Evolutionary conservation across 37 sponge, comb jelly and placozoan genomes (phyloP), one percentile per base, ranked within the genome.

Genomic region (Aplysina aerophoba): DNA sequence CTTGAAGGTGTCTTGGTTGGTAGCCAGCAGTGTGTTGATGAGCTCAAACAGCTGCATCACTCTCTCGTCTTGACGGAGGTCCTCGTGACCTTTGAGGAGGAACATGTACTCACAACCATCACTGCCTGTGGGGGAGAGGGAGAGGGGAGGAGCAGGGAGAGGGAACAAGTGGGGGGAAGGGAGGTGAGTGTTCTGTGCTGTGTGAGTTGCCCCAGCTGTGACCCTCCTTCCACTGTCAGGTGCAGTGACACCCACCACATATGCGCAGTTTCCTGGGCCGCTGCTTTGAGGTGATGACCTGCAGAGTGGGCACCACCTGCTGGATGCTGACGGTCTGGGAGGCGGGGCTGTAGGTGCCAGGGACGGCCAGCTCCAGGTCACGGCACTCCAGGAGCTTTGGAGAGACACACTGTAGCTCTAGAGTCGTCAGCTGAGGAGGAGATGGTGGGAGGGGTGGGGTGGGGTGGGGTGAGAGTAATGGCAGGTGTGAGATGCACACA

Each of bases 31-130:
- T 28, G 99, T 96, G 87, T 98, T 98, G 25, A 98, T 95, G 25
- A 98, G 91, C 15, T 95, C 99, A 91, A 98, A 98, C 73, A 98
- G 87, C 90, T 98, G 99, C 99, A 98, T 98, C 21, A 96, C 99
- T 41, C 99, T 78, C 84, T 94, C 99, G 41, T 98, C 99, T 82
- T 98, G 99, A 28, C 99, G 55, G 38, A 98, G 84, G 81, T 98
- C 99, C 74, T 98, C 99, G 62, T 98, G 97, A 0, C 99, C 99
- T 71, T 98, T 98, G 55, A 98, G 83, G 2, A 98, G 87, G 88
- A 98, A 98, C 88, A 91, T 96, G 88, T 87, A 98, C 33, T 94
- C 95, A 38, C 56, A 33, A 39, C 99, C 99, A 92, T 98, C 87
- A 73, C 99, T 96, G 0, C 99, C 97, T 85, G 81, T 2, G 69